phyloP scores from a whole-genome alignment of 2,888 invertebrate species.

The Eilema griseolum region DNA sequence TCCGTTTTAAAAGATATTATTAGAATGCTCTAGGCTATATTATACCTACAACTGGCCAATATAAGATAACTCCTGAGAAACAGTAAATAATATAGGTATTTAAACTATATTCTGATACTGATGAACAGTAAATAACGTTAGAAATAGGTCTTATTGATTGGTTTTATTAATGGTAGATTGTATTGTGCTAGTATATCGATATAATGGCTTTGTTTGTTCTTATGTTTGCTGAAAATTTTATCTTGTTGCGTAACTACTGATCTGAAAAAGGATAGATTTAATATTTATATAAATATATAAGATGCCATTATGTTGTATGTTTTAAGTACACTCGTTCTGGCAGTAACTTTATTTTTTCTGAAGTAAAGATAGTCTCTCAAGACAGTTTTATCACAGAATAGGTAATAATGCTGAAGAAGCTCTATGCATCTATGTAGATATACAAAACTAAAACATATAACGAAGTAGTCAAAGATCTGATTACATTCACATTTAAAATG shows the following conservation, averaged over 20 bases:
- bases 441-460: no score
- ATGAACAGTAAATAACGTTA: background rate
- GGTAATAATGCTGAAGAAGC: no score
- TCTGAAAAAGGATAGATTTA: background rate
- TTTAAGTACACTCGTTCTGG: no score
- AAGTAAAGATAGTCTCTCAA: no score
- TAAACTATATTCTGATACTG: no score
- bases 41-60: background rate
- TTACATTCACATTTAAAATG: no score
- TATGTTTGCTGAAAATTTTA: background rate
- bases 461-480: no score
- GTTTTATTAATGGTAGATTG: background rate
- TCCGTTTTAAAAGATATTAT: conserved; percentile 2
- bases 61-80: background rate
- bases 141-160: background rate
- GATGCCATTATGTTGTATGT: no score
- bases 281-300: background rate
- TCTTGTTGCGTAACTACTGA: background rate
- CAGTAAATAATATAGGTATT: no score
- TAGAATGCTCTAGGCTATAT: background rate
- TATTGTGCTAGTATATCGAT: background rate
- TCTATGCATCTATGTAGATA: no score
- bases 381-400: no score
- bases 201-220: background rate
- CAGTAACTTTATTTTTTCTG: no score